Percentiles rank a stretch among this genome's conserved stretches.
These are phyloP conservation scores for Paradoxurus hermaphroditus DNA, from an alignment of 2,113 vertebrate genomes.

Conservation along the genomic window DNA sequence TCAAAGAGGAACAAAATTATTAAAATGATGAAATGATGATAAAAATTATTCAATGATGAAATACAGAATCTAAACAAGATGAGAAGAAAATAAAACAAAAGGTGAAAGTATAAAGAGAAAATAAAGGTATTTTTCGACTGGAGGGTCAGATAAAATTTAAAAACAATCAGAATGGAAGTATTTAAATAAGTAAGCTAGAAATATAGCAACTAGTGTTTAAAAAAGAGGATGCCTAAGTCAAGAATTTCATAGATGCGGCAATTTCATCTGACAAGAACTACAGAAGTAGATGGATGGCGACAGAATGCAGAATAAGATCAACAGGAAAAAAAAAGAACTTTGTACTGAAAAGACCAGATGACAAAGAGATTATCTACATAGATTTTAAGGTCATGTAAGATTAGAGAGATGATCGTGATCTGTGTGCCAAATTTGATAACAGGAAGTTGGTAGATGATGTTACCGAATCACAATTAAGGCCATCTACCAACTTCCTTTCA, in stretches of 20 bases:
- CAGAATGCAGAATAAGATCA: not conserved
- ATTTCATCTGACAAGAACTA: not conserved
- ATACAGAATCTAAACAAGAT: not conserved
- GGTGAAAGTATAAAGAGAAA: not conserved
- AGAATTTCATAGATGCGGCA: not conserved
- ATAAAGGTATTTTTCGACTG: not conserved
- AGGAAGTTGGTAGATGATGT: not conserved
- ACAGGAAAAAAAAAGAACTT: not conserved
- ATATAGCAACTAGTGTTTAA: not conserved
- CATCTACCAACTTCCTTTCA: not conserved
- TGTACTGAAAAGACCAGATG: not conserved
- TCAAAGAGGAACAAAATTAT: not conserved
- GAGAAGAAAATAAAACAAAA: not conserved
- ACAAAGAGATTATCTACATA: not conserved
- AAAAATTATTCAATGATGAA: constrained; percentile 29
- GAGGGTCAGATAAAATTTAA: not conserved
- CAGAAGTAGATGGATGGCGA: not conserved
- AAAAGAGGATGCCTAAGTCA: not conserved
- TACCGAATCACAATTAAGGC: not conserved
- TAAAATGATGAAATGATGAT: too few species aligned
- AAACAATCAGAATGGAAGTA: not conserved
- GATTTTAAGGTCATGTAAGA: not conserved
- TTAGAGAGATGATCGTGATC: not conserved
- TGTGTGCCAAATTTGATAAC: not conserved
- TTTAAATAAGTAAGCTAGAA: constrained; percentile 9